A percentile compares a stretch with the other conserved stretches of the same genome.
Evolutionary conservation across 2,888 invertebrate species (phyloP).

Genomic region (Spicauda simplicius): DNA sequence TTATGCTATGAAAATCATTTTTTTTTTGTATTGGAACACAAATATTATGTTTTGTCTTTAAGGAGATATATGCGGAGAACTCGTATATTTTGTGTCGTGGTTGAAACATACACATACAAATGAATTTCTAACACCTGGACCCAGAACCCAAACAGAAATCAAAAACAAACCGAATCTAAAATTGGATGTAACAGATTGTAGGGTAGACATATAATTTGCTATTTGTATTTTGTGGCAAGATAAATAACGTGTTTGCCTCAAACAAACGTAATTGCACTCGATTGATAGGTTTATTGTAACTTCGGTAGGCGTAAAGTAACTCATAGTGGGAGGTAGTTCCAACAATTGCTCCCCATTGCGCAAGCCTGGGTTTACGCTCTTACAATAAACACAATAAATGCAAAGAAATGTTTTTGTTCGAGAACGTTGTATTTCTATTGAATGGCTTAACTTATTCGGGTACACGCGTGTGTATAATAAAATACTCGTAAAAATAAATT

Average conservation of each 20-base stretch:
- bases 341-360: slow-evolving; percentile 27
- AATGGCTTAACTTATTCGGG: slow-evolving; percentile 10
- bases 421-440: slow-evolving; percentile 16
- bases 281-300: slow-evolving; percentile 24
- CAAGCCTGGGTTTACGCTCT: slow-evolving; percentile 15
- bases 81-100: no score
- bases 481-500: slow-evolving; percentile 15
- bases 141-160: no score
- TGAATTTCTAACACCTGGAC: no score
- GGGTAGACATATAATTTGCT: no score
- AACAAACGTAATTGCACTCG: neutral
- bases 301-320: slow-evolving; percentile 17
- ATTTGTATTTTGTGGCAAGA: neutral
- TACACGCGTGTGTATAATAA: slow-evolving; percentile 1
- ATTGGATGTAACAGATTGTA: no score
- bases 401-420: slow-evolving; percentile 27
- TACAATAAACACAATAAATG: slow-evolving; percentile 16
- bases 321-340: slow-evolving; percentile 13
- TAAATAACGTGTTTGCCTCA: neutral
- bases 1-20: no score
- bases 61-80: no score
- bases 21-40: no score
- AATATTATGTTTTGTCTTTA: no score
- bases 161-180: no score
- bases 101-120: no score